Evolutionary conservation across 1,140 invertebrate species (phyloP).

Genomic region (Cotesia typhae): DNA sequence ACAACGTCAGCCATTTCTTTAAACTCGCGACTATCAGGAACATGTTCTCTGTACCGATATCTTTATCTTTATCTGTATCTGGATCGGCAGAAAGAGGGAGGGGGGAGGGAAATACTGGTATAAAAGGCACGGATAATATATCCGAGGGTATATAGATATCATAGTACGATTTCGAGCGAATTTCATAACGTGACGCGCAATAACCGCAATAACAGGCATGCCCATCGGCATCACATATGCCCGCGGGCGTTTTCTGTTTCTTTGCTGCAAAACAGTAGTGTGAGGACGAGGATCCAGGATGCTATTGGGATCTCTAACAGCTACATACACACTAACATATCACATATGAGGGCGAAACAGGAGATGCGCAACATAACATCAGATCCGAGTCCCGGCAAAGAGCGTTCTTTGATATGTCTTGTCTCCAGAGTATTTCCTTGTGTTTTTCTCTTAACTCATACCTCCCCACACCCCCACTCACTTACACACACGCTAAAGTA

Average conservation of each 20-base stretch:
- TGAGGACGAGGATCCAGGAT: neutral
- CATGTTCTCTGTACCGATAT: neutral
- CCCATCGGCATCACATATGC: conserved; percentile 27
- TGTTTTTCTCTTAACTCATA: conserved; percentile 25
- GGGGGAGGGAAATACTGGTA: neutral
- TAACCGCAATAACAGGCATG: conserved; percentile 38
- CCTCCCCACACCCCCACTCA: conserved; percentile 18
- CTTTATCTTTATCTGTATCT: neutral
- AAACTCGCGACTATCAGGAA: neutral
- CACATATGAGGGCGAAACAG: neutral
- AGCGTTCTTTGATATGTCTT: conserved; percentile 41
- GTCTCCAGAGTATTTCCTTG: conserved; percentile 36
- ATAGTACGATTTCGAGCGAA: conserved; percentile 38
- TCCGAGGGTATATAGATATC: conserved; percentile 27
- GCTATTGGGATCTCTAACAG: neutral
- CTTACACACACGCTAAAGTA: neutral
- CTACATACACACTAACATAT: neutral
- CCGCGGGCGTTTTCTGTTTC: conserved; percentile 17
- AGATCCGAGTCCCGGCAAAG: conserved; percentile 39
- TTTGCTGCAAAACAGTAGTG: neutral
- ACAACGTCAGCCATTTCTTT: conserved; percentile 29
- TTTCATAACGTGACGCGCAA: conserved; percentile 45
- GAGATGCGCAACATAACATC: neutral
- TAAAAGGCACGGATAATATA: conserved; percentile 21
- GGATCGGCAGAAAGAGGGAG: neutral